Evolutionary conservation across 35 echinoderm and acorn worm genomes (phyloP), one percentile per base, ranked within the genome.

Genomic region (Patiria miniata): DNA sequence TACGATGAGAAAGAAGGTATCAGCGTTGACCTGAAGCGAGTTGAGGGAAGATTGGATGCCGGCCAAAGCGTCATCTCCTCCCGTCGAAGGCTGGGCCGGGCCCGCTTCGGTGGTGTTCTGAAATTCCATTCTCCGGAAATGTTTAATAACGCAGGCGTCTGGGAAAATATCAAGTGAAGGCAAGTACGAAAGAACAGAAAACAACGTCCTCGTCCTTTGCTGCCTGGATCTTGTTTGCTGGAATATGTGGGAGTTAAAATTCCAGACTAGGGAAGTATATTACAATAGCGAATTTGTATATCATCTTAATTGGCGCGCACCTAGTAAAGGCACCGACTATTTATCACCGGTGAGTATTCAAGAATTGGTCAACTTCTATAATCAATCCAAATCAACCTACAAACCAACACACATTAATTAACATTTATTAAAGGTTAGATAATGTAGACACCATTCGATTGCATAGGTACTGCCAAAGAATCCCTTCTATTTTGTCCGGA

Each of bases 1-100:
- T 22, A 91, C 68, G 12, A 91, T 8, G 9, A 91, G 81, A 40
- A 91, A 91, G 82, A 91, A 91, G 28, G 60, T 50, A 77, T 91
- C 89, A 8, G 69, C 33, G 81, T 91, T 84, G 39, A 42, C 37
- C 44, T 39, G 10, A 2, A 86, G 37, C 19, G 85, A 8, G 10
- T 36, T 61, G 1, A 86, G 39, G 0, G 61, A 69, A 32, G 26
- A 69, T 23, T 69, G 23, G 61, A 69, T 26, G 34, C 12, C 61
- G 21, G 8, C 15, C 5, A 69, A 1, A 34, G 26, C 28, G 28
- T 69, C 0, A 1, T 29, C 61, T 0, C 4, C 4, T 47, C 42
- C 42, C 42, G 4, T 29, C 61, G 10, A 69, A 32, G 1, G 19
- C 8, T 36, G 56, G 56, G 15, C 12, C 56, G 8, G 19, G 34